These are phyloP conservation scores for Theocolax elegans DNA, from an alignment of 1,140 invertebrate genomes.

Conservation along the genomic window DNA sequence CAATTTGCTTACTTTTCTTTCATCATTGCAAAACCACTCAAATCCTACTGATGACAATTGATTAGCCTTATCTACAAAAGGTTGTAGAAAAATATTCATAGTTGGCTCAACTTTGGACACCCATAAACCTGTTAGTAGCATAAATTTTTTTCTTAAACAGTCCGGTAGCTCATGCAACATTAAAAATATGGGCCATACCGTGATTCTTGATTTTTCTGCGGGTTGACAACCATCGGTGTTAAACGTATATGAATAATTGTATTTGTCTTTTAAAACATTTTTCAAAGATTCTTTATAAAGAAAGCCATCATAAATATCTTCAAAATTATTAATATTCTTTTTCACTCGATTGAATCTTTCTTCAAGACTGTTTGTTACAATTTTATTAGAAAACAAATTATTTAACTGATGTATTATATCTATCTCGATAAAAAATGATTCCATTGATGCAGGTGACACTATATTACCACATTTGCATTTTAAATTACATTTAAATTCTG, in stretches of 20 bases:
- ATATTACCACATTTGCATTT: slow-evolving; percentile 1
- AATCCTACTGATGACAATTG: not conserved
- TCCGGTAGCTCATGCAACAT: slow-evolving; percentile 37
- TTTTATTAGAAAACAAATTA: slow-evolving; percentile 10
- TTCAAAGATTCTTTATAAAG: slow-evolving; percentile 5
- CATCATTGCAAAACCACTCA: not conserved
- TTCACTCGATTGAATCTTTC: slow-evolving; percentile 20
- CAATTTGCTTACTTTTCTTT: not conserved
- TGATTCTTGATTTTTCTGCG: slow-evolving; percentile 10
- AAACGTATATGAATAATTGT: slow-evolving; percentile 30
- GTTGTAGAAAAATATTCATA: slow-evolving; percentile 17
- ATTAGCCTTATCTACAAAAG: slow-evolving; percentile 1
- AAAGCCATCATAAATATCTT: slow-evolving; percentile 38
- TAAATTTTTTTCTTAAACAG: slow-evolving; percentile 26
- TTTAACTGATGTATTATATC: slow-evolving; percentile 20
- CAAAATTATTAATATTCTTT: slow-evolving; percentile 1
- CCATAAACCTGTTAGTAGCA: slow-evolving; percentile 8
- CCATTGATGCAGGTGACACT: not conserved
- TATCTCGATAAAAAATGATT: slow-evolving; percentile 9
- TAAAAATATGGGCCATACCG: slow-evolving; percentile 39
- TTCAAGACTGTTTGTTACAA: slow-evolving; percentile 12
- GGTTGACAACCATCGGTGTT: slow-evolving; percentile 38
- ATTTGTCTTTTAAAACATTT: not conserved
- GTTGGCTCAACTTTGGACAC: not conserved
- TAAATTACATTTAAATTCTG: not conserved